These are phyloP conservation scores for Agapornis canus DNA, from an alignment of 2,797 vertebrate genomes.

Conservation along the genomic window DNA sequence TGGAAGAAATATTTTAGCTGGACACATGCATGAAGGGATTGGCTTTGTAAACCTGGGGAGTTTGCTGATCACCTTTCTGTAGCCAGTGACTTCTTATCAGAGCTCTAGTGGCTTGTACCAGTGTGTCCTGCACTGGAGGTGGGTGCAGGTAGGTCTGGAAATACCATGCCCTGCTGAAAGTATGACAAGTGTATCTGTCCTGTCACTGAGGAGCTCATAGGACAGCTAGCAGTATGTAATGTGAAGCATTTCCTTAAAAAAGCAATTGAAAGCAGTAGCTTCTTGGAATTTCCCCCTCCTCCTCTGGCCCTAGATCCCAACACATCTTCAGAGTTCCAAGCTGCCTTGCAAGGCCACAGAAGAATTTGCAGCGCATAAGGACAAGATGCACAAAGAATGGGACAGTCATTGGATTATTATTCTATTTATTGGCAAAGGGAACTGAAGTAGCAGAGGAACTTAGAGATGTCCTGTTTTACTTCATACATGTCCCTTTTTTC, in stretches of 20 bases:
- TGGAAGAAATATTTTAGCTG: background rate
- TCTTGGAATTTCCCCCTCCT: background rate
- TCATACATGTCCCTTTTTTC: background rate
- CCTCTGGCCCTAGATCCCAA: background rate
- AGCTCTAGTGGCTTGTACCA: background rate
- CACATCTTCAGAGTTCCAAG: background rate
- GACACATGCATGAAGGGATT: background rate
- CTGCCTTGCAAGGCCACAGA: background rate
- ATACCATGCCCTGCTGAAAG: background rate
- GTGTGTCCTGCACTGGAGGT: accelerated
- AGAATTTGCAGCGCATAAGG: background rate
- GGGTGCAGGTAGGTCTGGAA: background rate
- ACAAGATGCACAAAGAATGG: background rate
- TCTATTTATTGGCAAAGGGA: background rate
- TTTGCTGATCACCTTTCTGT: background rate
- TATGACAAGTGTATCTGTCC: background rate
- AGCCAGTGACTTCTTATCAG: background rate
- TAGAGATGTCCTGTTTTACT: background rate
- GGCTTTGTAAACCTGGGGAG: background rate
- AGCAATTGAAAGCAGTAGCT: background rate
- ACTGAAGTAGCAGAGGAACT: background rate
- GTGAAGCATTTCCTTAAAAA: background rate
- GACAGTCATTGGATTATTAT: background rate
- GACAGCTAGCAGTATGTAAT: background rate
- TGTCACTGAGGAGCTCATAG: background rate